Conservation (phyloP, 2,113 vertebrate species). For the Platichthys stellatus region DNA sequence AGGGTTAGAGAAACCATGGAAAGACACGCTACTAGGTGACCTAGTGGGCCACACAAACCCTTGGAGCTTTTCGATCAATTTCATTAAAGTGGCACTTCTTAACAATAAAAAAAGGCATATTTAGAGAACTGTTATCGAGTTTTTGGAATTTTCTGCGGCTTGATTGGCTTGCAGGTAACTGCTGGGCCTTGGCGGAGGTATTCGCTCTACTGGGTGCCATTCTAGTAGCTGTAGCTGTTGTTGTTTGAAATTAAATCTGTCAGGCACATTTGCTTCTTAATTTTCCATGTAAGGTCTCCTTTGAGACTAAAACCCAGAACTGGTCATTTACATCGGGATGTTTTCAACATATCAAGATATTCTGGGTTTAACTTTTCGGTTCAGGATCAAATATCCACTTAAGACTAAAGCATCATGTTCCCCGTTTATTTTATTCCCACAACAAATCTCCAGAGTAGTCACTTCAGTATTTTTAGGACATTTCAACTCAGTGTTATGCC, state of each 20-base stretch:
- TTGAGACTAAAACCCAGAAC: background rate
- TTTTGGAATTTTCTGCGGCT: too few relatives aligned
- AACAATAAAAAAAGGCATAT: too few relatives aligned
- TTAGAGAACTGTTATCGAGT: too few relatives aligned
- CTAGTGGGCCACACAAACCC: too few relatives aligned
- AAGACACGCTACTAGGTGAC: too few relatives aligned
- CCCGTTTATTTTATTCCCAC: background rate
- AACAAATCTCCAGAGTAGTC: constrained; percentile 12
- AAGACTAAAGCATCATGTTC: constrained; percentile 7
- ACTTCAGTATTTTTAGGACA: constrained; percentile 28
- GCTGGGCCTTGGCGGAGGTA: too few relatives aligned
- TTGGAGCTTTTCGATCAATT: too few relatives aligned
- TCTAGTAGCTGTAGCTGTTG: too few relatives aligned
- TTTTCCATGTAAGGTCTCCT: background rate
- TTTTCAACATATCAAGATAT: constrained; percentile 2
- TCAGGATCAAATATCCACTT: background rate
- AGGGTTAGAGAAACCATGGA: too few relatives aligned
- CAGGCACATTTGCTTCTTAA: background rate
- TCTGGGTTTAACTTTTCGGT: background rate
- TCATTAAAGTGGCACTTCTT: too few relatives aligned
- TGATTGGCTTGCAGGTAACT: too few relatives aligned
- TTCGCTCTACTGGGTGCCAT: too few relatives aligned
- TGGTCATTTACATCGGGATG: background rate
- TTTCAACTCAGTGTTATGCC: constrained; percentile 35
- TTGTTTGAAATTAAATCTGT: background rate